Evolutionary conservation across 2,888 invertebrate genomes (phyloP).

Genomic region (Acanthacorydalis orientalis): DNA sequence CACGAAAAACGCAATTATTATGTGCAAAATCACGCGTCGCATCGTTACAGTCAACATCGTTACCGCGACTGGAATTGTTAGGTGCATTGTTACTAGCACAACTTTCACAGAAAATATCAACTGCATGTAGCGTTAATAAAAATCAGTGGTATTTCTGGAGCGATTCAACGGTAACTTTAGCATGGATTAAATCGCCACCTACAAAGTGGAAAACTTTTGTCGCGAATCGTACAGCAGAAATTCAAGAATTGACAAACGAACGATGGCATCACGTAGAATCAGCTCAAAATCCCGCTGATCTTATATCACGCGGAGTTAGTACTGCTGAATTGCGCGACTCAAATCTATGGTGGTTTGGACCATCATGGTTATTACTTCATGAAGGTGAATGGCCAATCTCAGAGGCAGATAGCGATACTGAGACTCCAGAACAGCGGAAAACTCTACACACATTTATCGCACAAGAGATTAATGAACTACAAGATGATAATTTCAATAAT

Average conservation of each 20-base stretch:
- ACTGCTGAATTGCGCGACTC: background rate
- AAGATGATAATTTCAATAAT: no score
- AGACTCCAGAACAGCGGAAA: background rate
- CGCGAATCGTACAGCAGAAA: background rate
- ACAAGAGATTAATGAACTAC: background rate
- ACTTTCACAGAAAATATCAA: background rate
- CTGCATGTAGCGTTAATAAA: background rate
- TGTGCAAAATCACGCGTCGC: slow-evolving; percentile 2
- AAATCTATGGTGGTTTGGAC: background rate
- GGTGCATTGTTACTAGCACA: background rate
- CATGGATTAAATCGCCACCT: background rate
- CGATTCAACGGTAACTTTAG: background rate
- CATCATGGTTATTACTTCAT: background rate
- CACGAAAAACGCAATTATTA: background rate
- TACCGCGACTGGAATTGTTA: slow-evolving; percentile 1
- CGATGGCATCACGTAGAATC: background rate
- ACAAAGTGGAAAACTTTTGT: background rate
- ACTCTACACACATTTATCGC: background rate
- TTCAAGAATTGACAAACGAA: background rate
- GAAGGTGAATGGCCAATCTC: background rate
- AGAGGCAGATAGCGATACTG: background rate
- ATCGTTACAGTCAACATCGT: background rate
- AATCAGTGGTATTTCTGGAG: background rate
- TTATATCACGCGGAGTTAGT: background rate
- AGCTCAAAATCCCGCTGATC: background rate